Evolutionary conservation across 2,113 vertebrate genomes (phyloP).

Genomic region (Hirundichthys speculiger): DNA sequence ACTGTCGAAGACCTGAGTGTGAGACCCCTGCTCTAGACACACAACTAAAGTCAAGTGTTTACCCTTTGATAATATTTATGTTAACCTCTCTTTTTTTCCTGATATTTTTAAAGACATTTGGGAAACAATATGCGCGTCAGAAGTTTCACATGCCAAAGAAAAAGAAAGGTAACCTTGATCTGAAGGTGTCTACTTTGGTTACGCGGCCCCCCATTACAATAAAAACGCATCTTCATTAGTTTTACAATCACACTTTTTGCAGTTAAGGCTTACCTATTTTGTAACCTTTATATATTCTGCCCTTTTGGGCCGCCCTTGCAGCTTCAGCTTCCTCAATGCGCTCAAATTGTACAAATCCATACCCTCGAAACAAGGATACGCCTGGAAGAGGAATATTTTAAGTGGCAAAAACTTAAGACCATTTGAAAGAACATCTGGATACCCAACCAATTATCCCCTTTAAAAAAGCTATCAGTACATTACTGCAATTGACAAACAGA

Average conservation of each 20-base stretch:
- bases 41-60: not conserved
- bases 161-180: not conserved
- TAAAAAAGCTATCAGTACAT: constrained; percentile 11
- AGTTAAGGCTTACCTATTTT: constrained; percentile 88
- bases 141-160: not conserved
- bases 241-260: constrained; percentile 46
- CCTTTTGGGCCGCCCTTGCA: constrained; percentile 87
- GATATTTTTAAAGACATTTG: not conserved
- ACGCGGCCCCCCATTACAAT: not conserved
- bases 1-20: no score
- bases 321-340: constrained; percentile 89
- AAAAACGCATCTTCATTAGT: constrained; percentile 3
- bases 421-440: constrained; percentile 41
- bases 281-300: constrained; percentile 90
- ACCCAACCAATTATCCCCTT: constrained; percentile 16
- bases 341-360: constrained; percentile 92
- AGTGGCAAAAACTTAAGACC: constrained; percentile 51
- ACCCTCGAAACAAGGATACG: constrained; percentile 88
- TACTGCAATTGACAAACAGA: constrained; percentile 20
- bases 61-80: not conserved
- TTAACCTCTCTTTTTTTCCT: not conserved
- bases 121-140: not conserved
- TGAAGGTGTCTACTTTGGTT: constrained; percentile 4
- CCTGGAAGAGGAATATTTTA: constrained; percentile 86
- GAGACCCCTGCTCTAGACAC: no score